Conservation (phyloP, 2,797 vertebrate genomes). For the Sorex maritimensis region DNA sequence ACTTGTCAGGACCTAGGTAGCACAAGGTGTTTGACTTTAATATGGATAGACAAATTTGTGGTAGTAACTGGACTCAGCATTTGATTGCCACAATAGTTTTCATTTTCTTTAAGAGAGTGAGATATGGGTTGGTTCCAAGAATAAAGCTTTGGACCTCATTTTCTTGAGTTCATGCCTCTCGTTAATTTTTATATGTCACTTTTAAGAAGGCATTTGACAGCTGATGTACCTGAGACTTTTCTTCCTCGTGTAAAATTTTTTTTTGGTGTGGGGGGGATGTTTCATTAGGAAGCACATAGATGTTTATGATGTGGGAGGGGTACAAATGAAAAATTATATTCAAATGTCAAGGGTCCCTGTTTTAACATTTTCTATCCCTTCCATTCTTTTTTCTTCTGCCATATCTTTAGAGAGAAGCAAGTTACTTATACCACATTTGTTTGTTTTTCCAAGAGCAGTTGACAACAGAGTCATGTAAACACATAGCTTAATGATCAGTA, state of each 20-base stretch:
- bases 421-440: slow-evolving; percentile 55
- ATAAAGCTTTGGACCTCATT: neutral
- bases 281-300: neutral
- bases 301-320: slow-evolving; percentile 29
- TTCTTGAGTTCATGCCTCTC: neutral
- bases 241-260: neutral
- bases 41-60: neutral
- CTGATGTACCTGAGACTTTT: neutral
- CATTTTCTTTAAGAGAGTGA: neutral
- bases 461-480: slow-evolving; percentile 69
- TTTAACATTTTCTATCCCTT: neutral
- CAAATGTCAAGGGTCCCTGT: neutral
- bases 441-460: slow-evolving; percentile 74
- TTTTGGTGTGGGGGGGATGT: neutral
- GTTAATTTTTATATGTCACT: neutral
- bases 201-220: slow-evolving; percentile 7
- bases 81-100: neutral
- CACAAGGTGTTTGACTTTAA: slow-evolving; percentile 33
- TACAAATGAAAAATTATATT: slow-evolving; percentile 18
- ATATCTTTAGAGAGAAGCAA: slow-evolving; percentile 57
- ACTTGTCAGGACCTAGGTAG: slow-evolving; percentile 28
- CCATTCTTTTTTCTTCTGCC: slow-evolving; percentile 29
- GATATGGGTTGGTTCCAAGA: neutral
- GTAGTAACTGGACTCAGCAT: neutral
- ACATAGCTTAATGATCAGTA: slow-evolving; percentile 39